phyloP scores from a whole-genome alignment of 2,888 invertebrate genomes.

The Chesias legatella region DNA sequence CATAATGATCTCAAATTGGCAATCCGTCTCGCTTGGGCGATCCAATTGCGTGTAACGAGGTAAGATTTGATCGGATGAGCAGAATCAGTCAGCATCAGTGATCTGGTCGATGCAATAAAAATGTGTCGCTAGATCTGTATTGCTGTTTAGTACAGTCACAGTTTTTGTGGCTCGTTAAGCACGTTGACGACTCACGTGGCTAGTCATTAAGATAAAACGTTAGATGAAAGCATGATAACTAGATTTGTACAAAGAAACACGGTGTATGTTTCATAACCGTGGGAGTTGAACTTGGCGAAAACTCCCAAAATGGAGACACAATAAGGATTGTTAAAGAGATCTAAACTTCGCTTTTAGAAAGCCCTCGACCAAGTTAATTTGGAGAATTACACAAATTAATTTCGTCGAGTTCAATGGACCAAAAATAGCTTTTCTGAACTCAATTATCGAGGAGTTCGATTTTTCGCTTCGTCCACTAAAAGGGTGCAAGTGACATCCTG shows the following conservation, averaged over 20 bases:
- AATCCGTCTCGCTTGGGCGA: conserved; percentile 53
- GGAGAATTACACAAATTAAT: neutral
- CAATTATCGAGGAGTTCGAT: neutral
- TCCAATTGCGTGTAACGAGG: conserved; percentile 54
- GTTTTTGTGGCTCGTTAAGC: conserved; percentile 43
- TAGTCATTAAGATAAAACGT: conserved; percentile 5
- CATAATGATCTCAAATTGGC: conserved; percentile 56
- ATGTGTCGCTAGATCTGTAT: conserved; percentile 54
- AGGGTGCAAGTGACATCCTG: conserved; percentile 45
- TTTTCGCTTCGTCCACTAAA: conserved; percentile 1
- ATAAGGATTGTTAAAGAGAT: conserved; percentile 33
- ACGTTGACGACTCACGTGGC: neutral
- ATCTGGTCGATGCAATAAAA: conserved; percentile 43
- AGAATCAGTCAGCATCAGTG: conserved; percentile 38
- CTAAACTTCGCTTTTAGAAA: conserved; percentile 40
- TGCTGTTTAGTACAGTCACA: conserved; percentile 41
- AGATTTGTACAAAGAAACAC: conserved; percentile 30
- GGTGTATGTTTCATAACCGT: conserved; percentile 31
- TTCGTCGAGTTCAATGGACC: neutral
- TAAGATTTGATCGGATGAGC: conserved; percentile 51
- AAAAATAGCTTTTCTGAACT: neutral
- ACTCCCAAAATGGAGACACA: conserved; percentile 32
- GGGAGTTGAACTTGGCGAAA: conserved; percentile 34
- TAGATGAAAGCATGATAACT: conserved; percentile 36
- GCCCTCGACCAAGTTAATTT: conserved; percentile 27